phyloP scores from a whole-genome alignment of 2,888 invertebrate species.

The Conops quadrifasciatus region DNA sequence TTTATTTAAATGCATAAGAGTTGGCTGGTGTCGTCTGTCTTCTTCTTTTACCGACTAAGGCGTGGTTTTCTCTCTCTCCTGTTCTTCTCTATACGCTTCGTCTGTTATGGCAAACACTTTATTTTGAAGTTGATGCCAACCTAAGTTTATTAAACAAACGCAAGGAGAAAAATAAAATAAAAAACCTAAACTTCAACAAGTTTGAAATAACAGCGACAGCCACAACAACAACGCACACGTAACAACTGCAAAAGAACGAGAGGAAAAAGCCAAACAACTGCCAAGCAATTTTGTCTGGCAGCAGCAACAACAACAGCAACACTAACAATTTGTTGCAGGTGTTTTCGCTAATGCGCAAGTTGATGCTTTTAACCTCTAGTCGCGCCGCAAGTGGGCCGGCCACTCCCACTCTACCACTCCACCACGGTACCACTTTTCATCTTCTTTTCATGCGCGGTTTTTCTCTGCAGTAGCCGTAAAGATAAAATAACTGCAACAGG shows the following conservation, averaged over 20 bases:
- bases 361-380: not conserved
- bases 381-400: not conserved
- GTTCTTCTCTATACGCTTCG: not conserved
- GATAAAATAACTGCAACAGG: no score
- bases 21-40: no score
- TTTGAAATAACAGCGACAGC: conserved; percentile 38
- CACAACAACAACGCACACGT: conserved; percentile 53
- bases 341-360: conserved; percentile 23
- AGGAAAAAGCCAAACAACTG: conserved; percentile 15
- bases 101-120: conserved; percentile 3
- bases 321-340: conserved; percentile 34
- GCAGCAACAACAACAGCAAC: not conserved
- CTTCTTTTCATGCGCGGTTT: not conserved
- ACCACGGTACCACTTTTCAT: not conserved
- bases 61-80: not conserved
- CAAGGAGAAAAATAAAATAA: not conserved
- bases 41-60: no score
- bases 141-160: conserved; percentile 10
- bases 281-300: conserved; percentile 8
- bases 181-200: conserved; percentile 22
- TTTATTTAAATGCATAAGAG: no score
- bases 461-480: not conserved
- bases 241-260: conserved; percentile 40
- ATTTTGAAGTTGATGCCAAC: not conserved
- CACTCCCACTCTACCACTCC: not conserved